These are phyloP conservation scores for Ganaspis brasiliensis DNA, from an alignment of 2,888 invertebrate species.

Conservation along the genomic window DNA sequence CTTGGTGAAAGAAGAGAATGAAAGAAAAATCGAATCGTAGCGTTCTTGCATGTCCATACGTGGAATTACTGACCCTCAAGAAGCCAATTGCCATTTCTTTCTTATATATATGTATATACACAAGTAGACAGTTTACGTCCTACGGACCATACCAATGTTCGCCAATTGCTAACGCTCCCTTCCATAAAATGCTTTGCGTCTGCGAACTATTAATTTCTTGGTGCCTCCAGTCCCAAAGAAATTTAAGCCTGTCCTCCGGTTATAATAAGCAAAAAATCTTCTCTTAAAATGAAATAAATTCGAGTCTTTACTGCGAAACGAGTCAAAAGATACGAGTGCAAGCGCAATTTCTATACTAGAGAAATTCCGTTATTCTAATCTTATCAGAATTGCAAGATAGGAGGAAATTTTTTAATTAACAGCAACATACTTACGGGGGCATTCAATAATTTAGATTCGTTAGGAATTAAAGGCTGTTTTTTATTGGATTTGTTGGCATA, in stretches of 20 bases:
- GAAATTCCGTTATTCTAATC: background rate
- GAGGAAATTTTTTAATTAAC: background rate
- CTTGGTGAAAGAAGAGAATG: conserved; percentile 47
- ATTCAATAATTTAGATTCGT: too few species aligned
- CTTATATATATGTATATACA: conserved; percentile 25
- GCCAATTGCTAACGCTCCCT: conserved; percentile 37
- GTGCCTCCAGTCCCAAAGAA: conserved; percentile 34
- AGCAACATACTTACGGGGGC: background rate
- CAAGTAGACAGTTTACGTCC: conserved; percentile 49
- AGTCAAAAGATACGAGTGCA: background rate
- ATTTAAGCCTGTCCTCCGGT: conserved; percentile 43
- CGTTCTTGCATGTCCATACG: conserved; percentile 55
- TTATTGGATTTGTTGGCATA: too few species aligned
- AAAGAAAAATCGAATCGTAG: conserved; percentile 53
- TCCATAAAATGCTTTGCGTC: conserved; percentile 43
- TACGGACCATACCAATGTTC: conserved; percentile 34
- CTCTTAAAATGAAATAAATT: conserved; percentile 45
- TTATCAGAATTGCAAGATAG: background rate
- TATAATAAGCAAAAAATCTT: conserved; percentile 43
- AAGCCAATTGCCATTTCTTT: conserved; percentile 54
- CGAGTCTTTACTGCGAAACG: conserved; percentile 27
- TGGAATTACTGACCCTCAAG: conserved; percentile 55
- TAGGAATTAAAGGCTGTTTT: too few species aligned
- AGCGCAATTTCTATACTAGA: background rate
- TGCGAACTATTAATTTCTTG: conserved; percentile 48